Evolutionary conservation across 2,113 vertebrate species (phyloP).

Genomic region (Hemibagrus wyckioides): DNA sequence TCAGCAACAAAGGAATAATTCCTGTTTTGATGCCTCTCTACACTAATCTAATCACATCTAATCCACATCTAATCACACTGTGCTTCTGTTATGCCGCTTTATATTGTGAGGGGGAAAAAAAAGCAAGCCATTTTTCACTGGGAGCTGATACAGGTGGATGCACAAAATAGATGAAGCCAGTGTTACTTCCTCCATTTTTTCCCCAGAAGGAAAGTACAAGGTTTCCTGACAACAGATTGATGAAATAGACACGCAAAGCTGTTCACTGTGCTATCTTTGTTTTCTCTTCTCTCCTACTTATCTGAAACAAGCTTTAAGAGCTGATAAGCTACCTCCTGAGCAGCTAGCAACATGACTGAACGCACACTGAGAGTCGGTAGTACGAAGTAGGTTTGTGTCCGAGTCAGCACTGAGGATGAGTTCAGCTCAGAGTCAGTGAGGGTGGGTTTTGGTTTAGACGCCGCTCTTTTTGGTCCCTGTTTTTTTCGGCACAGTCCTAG

Average conservation of each 20-base stretch:
- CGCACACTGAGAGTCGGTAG: background rate
- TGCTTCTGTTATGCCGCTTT: constrained; percentile 12
- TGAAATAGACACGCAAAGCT: background rate
- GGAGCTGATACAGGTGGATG: constrained; percentile 6
- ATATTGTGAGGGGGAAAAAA: background rate
- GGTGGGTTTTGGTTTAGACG: constrained; percentile 36
- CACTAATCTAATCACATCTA: constrained; percentile 31
- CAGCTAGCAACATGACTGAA: background rate
- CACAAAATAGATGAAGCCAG: constrained; percentile 6
- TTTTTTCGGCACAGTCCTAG: constrained; percentile 19
- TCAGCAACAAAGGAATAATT: constrained; percentile 42
- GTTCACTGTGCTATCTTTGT: constrained; percentile 19
- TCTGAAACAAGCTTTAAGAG: constrained; percentile 30
- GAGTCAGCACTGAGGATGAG: background rate
- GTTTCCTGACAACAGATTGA: background rate
- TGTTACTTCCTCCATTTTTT: background rate
- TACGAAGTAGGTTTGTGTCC: constrained; percentile 2
- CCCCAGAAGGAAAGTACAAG: background rate
- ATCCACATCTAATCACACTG: constrained; percentile 36
- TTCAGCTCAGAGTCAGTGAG: constrained; percentile 19
- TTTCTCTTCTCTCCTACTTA: constrained; percentile 26
- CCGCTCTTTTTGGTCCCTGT: constrained; percentile 1
- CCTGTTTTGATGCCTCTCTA: constrained; percentile 31
- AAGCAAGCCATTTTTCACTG: constrained; percentile 8
- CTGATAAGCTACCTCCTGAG: constrained; percentile 32